A percentile compares a stretch with the other conserved stretches of the same genome.
Evolutionary conservation across 2,113 vertebrate species (phyloP).

Genomic region (Zonotrichia leucophrys): DNA sequence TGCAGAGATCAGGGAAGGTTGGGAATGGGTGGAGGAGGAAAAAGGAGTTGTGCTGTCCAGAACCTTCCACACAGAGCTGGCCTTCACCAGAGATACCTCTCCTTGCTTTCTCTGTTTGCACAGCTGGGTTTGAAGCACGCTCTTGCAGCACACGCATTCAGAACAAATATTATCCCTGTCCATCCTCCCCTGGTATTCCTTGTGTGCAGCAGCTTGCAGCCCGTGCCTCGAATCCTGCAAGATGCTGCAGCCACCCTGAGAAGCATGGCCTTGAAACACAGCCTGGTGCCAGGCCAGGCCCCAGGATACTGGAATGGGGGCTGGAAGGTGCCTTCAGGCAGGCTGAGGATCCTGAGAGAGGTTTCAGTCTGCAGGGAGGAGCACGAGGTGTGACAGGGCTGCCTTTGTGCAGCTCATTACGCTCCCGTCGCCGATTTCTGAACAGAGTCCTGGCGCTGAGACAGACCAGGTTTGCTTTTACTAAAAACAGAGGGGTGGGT

Average conservation of each 20-base stretch:
- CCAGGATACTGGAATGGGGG: not conserved
- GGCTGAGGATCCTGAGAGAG: not conserved
- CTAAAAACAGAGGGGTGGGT: slow-evolving; percentile 20
- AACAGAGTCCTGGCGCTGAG: not conserved
- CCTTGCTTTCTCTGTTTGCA: not conserved
- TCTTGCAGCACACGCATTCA: not conserved
- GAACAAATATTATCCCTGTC: not conserved
- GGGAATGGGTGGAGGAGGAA: not conserved
- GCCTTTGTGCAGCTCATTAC: not conserved
- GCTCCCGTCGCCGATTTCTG: not conserved
- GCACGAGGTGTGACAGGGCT: not conserved
- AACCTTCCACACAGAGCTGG: not conserved
- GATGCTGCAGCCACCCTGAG: not conserved
- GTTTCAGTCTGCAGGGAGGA: not conserved
- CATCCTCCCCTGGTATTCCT: not conserved
- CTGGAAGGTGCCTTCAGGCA: not conserved
- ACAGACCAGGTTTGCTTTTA: slow-evolving; percentile 30
- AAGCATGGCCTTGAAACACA: accelerated
- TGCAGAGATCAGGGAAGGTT: not conserved
- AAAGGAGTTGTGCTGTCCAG: accelerated
- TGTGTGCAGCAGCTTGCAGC: not conserved
- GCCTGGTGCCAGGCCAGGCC: not conserved
- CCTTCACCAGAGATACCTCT: not conserved
- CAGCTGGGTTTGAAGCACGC: not conserved
- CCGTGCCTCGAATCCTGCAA: accelerated